Conservation (phyloP, 2,888 invertebrate genomes). For the Brachypalpus laphriformis region DNA sequence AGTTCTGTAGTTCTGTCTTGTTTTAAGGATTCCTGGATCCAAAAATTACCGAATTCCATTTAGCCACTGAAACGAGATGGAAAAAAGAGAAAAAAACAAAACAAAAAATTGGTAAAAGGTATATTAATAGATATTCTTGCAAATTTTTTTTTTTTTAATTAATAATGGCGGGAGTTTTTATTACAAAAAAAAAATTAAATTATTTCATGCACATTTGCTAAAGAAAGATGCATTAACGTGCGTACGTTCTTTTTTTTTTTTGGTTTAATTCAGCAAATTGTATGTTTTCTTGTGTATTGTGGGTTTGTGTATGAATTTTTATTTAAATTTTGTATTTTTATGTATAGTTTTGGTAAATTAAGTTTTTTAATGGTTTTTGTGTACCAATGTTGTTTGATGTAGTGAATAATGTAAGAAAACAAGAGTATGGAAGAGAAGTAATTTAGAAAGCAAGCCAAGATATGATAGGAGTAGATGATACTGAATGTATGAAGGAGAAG, state of each 20-base stretch:
- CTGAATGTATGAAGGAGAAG: neutral
- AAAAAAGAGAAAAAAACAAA: conserved; percentile 52
- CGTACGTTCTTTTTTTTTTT: conserved; percentile 21
- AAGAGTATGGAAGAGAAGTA: conserved; percentile 24
- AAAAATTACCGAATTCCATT: conserved; percentile 79
- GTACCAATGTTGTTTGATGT: conserved; percentile 38
- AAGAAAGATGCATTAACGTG: conserved; percentile 59
- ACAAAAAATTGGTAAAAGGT: conserved; percentile 45
- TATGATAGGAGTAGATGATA: conserved; percentile 11
- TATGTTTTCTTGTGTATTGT: conserved; percentile 44
- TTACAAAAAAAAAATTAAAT: conserved; percentile 15
- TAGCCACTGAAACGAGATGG: conserved; percentile 78
- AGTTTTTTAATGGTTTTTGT: conserved; percentile 25
- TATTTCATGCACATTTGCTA: conserved; percentile 57
- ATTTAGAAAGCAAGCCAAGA: conserved; percentile 70
- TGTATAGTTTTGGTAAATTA: conserved; percentile 3
- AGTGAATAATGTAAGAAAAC: conserved; percentile 41
- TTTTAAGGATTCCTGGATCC: conserved; percentile 33
- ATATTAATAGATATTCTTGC: neutral
- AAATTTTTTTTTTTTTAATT: conserved; percentile 13
- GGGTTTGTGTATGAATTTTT: conserved; percentile 40
- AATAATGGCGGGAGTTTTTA: conserved; percentile 24
- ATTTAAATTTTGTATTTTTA: conserved; percentile 22
- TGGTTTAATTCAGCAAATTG: conserved; percentile 27
- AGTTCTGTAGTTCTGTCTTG: neutral